Conservation (phyloP, 2,113 vertebrate genomes). For the Microcebus tavaratra region DNA sequence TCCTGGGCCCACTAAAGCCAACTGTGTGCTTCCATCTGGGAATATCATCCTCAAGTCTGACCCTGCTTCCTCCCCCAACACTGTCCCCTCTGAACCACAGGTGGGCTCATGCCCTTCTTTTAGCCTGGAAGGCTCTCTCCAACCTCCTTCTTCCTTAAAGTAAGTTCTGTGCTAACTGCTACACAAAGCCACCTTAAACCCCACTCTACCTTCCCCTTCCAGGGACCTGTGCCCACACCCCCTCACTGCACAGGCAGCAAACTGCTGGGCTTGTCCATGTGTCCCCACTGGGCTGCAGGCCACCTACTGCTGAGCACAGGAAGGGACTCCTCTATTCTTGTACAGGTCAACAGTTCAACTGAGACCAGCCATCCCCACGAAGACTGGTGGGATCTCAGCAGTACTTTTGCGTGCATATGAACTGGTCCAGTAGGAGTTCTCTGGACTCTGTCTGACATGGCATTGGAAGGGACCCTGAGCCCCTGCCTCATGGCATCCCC, state of each 20-base stretch:
- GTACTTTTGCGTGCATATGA: accelerated
- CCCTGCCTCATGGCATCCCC: too few relatives aligned
- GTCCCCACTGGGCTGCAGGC: not conserved
- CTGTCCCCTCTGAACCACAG: not conserved
- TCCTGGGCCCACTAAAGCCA: not conserved
- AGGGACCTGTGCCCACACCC: too few relatives aligned
- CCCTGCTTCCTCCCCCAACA: too few relatives aligned
- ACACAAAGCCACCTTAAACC: not conserved
- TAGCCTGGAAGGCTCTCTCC: not conserved
- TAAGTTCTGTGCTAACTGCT: not conserved
- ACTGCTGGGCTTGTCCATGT: not conserved
- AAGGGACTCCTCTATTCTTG: not conserved
- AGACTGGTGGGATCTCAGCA: not conserved
- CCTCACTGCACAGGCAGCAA: not conserved
- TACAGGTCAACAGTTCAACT: not conserved
- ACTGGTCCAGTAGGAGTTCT: not conserved
- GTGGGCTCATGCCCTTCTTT: not conserved
- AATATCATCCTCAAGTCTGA: not conserved
- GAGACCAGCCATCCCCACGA: accelerated
- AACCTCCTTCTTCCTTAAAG: not conserved
- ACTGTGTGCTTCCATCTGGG: not conserved
- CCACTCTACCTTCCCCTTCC: not conserved
- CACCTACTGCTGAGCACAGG: not conserved
- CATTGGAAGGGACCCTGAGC: not conserved
- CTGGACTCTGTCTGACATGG: not conserved